These are phyloP conservation scores for Arge pagana DNA, from an alignment of 2,888 invertebrate genomes.

Conservation along the genomic window DNA sequence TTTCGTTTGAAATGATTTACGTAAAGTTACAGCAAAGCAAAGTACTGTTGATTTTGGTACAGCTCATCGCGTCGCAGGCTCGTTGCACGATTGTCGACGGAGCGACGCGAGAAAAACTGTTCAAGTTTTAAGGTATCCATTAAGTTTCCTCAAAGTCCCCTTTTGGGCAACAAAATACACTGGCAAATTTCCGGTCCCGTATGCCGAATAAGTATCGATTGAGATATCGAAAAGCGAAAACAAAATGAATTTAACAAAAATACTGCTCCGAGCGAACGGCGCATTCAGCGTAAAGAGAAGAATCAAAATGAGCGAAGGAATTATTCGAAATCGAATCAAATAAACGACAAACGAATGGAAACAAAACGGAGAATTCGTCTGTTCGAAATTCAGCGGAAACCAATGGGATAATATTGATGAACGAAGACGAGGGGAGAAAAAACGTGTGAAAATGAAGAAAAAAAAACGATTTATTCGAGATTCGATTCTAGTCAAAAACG, in stretches of 20 bases:
- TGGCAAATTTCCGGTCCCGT: slow-evolving; percentile 55
- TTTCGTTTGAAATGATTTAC: slow-evolving; percentile 20
- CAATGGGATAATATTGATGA: too few species aligned
- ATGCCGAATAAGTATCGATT: slow-evolving; percentile 28
- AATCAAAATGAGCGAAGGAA: neutral
- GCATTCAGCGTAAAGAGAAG: slow-evolving; percentile 18
- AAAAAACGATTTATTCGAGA: slow-evolving; percentile 43
- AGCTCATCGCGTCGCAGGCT: neutral
- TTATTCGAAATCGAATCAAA: slow-evolving; percentile 24
- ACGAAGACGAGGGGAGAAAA: too few species aligned
- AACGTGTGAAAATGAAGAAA: slow-evolving; percentile 19
- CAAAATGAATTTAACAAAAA: neutral
- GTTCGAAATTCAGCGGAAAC: too few species aligned
- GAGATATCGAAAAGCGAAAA: neutral
- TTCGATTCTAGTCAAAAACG: slow-evolving; percentile 57
- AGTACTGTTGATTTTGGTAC: slow-evolving; percentile 18
- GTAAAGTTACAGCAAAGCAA: slow-evolving; percentile 21
- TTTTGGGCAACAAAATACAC: slow-evolving; percentile 58
- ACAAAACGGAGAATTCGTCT: too few species aligned
- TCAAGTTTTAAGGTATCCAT: slow-evolving; percentile 52
- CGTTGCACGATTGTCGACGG: neutral
- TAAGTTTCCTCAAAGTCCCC: slow-evolving; percentile 58
- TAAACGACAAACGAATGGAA: too few species aligned
- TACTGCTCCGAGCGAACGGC: too few species aligned
- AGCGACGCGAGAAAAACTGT: slow-evolving; percentile 11